Conservation (phyloP, 2,797 vertebrate genomes). For the Chaenodraco wilsoni region DNA sequence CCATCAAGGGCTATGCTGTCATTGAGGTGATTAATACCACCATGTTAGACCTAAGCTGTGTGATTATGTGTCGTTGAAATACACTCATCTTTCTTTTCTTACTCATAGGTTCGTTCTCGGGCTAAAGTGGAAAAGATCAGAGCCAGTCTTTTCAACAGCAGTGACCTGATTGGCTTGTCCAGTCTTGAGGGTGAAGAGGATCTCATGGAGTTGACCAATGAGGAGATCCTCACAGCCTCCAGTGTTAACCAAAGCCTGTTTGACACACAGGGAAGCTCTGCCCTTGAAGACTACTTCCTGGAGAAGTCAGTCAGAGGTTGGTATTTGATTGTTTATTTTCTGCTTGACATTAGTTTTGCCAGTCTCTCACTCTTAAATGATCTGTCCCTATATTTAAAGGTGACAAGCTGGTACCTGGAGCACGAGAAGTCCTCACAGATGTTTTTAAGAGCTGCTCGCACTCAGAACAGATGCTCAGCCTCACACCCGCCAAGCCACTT, state of each 20-base stretch:
- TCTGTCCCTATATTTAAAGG: slow-evolving; percentile 76
- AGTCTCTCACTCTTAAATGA: neutral
- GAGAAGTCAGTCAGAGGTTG: slow-evolving; percentile 95
- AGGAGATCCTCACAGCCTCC: slow-evolving; percentile 97
- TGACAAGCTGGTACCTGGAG: slow-evolving; percentile 92
- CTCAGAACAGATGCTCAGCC: slow-evolving; percentile 95
- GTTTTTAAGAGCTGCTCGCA: slow-evolving; percentile 97
- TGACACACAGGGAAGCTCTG: slow-evolving; percentile 97
- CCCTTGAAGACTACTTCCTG: slow-evolving; percentile 95
- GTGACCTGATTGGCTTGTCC: slow-evolving; percentile 96
- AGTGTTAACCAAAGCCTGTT: slow-evolving; percentile 98
- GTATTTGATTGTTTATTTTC: slow-evolving; percentile 28
- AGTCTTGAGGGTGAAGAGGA: slow-evolving; percentile 97
- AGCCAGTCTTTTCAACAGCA: slow-evolving; percentile 97
- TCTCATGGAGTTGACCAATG: slow-evolving; percentile 97
- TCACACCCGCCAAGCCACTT: slow-evolving; percentile 91
- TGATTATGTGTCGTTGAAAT: slow-evolving; percentile 14
- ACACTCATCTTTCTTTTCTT: neutral
- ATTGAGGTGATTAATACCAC: slow-evolving; percentile 88
- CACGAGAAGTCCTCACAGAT: slow-evolving; percentile 93
- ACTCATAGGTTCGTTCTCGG: slow-evolving; percentile 90
- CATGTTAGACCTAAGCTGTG: neutral
- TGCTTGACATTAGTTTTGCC: slow-evolving; percentile 4
- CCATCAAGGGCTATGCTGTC: slow-evolving; percentile 97
- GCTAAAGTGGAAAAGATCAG: slow-evolving; percentile 98